phyloP scores from a whole-genome alignment of 2,113 vertebrate genomes.

The Python bivittatus region DNA sequence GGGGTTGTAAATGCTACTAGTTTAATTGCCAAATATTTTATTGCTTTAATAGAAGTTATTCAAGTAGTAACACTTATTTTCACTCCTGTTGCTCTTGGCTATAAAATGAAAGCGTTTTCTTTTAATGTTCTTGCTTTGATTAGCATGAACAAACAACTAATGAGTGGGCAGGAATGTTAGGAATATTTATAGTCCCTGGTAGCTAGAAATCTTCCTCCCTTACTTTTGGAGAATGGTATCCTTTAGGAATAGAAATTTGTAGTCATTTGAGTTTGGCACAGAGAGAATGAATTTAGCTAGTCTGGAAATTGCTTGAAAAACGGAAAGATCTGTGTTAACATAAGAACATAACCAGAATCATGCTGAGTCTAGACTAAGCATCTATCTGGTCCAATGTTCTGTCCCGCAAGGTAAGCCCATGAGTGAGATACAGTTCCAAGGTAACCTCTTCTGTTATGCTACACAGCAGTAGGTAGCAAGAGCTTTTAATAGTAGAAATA shows the following conservation, averaged over 20 bases:
- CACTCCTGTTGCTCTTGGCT: slow-evolving; percentile 43
- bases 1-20: slow-evolving; percentile 4
- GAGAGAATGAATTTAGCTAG: neutral
- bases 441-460: neutral
- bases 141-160: neutral
- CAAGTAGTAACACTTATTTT: slow-evolving; percentile 48
- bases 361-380: neutral
- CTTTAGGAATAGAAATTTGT: neutral
- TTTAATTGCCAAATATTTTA: slow-evolving; percentile 56
- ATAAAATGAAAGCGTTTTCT: slow-evolving; percentile 35
- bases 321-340: neutral
- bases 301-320: neutral
- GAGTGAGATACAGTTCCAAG: neutral
- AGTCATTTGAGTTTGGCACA: neutral
- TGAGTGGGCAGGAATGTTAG: neutral
- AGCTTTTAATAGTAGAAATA: neutral
- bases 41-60: slow-evolving; percentile 42
- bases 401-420: neutral
- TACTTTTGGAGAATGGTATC: neutral
- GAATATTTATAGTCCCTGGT: neutral
- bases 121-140: neutral
- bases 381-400: neutral
- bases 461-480: neutral
- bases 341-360: neutral
- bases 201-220: neutral